Base-by-base conservation (phyloP, 2,113 vertebrate genomes). In the Eudorcas thomsonii region DNA sequence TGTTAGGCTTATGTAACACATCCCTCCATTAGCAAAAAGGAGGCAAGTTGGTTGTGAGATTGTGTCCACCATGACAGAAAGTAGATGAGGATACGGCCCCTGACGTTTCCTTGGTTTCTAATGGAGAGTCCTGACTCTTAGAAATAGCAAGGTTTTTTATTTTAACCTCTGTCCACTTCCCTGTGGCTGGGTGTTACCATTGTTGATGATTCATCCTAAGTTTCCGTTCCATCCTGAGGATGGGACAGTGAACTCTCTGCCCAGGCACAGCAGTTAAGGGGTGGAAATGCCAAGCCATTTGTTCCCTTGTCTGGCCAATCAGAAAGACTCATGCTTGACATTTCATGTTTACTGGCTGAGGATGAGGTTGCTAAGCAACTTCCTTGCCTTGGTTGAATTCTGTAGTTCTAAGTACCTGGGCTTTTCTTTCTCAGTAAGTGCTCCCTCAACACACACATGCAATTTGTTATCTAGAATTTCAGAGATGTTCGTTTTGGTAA, bases 361-460 rank as follows among this genome's bases (percentile, higher is more conserved):
- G 85, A 86, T 7, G 50, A 30, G 81, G 98, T 98, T 98, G 98
- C 98, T 97, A 98, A 86, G 98, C 97, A 98, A 98, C 98, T 54
- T 91, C 92, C 85, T 95, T 94, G 92, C 90, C 97, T 98, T 89
- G 92, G 85, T 97, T 91, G 94, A 85, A 95, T 95, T 94, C 96
- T 48, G 43, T 93, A 57, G 71, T 88, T 96, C 77, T 60, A 54
- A 94, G 97, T 54, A 88, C 83, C 78, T 14, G 1, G 55, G 84
- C 52, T 85, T 62, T 54, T 64, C 59, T 87, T 89, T 91, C 84
- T 85, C 92, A 93, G 5, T 30, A 82, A 95, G 81, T 45, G 4
- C 17, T 15, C 55, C 54, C 33, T 48, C 64, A 87, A 59, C 62
- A 43, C 19, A 36, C 43, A 71, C 26, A 36, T 0, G 26, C 7